Conservation (phyloP, 2,797 vertebrate genomes). For the Danio tinwini region DNA sequence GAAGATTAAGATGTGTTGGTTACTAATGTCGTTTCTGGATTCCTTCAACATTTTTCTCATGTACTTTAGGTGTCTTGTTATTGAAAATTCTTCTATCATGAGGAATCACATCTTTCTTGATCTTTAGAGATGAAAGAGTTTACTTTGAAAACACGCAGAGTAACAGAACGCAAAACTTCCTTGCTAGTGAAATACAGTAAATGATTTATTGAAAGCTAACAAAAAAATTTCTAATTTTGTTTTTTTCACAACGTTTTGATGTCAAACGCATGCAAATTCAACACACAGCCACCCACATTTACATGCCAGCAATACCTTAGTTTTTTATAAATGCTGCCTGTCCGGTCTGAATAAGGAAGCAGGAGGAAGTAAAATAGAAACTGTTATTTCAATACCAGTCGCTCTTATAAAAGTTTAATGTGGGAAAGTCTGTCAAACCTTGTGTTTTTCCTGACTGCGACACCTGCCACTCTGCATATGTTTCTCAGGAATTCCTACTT, state of each 20-base stretch:
- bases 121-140: conserved; percentile 25
- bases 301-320: not conserved
- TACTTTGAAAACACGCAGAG: not conserved
- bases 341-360: not conserved
- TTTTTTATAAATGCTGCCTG: not conserved
- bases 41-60: not conserved
- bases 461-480: not conserved
- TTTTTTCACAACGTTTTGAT: conserved; percentile 7
- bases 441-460: not conserved
- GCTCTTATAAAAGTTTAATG: conserved; percentile 10
- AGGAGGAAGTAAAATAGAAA: conserved; percentile 14
- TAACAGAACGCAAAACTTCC: not conserved
- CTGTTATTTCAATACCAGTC: not conserved
- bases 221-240: not conserved
- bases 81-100: conserved; percentile 12
- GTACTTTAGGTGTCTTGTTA: conserved; percentile 9
- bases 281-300: not conserved
- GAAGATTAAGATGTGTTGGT: conserved; percentile 3
- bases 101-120: conserved; percentile 16
- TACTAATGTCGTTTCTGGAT: conserved; percentile 24
- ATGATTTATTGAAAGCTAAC: not conserved
- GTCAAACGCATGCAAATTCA: not conserved
- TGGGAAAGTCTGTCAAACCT: conserved; percentile 8
- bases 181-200: conserved; percentile 3
- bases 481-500: not conserved